A percentile compares a stretch with the other conserved stretches of the same genome.
phyloP scores from a whole-genome alignment of 2,888 invertebrate species.

The Laothoe populi region DNA sequence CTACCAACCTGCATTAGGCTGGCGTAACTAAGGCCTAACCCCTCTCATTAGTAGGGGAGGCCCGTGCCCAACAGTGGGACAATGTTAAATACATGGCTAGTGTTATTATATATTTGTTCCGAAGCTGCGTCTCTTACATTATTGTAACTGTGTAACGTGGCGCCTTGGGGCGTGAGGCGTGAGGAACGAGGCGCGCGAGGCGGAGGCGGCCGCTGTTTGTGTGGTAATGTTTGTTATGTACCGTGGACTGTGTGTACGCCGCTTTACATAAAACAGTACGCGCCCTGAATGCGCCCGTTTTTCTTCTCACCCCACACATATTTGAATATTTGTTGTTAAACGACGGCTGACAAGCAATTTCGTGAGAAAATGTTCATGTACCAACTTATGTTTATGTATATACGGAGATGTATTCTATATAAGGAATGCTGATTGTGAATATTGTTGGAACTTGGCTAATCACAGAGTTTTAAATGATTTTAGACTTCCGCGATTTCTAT shows the following conservation, averaged over 20 bases:
- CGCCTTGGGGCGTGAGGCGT: slow-evolving; percentile 22
- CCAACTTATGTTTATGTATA: slow-evolving; percentile 10
- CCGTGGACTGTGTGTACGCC: slow-evolving; percentile 24
- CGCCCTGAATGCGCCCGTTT: slow-evolving; percentile 42
- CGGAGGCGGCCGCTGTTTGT: slow-evolving; percentile 34
- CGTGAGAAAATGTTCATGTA: slow-evolving; percentile 19
- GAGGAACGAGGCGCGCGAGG: slow-evolving; percentile 28
- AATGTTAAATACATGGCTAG: background rate
- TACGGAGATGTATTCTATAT: background rate
- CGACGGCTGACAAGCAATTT: slow-evolving; percentile 28
- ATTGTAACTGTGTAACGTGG: slow-evolving; percentile 16
- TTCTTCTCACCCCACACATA: slow-evolving; percentile 46
- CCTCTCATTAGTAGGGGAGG: no score
- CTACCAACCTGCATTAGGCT: no score
- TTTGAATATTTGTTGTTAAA: slow-evolving; percentile 47
- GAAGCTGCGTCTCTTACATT: background rate
- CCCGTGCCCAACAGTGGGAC: no score
- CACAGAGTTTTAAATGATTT: background rate
- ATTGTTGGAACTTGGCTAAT: background rate
- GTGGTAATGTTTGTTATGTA: slow-evolving; percentile 41
- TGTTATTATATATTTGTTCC: background rate
- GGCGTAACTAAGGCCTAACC: no score
- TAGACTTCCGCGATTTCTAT: no score
- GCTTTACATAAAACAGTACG: slow-evolving; percentile 35
- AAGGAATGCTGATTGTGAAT: slow-evolving; percentile 13